phyloP scores from a whole-genome alignment of 2,797 vertebrate genomes.

The Silurus aristotelis region DNA sequence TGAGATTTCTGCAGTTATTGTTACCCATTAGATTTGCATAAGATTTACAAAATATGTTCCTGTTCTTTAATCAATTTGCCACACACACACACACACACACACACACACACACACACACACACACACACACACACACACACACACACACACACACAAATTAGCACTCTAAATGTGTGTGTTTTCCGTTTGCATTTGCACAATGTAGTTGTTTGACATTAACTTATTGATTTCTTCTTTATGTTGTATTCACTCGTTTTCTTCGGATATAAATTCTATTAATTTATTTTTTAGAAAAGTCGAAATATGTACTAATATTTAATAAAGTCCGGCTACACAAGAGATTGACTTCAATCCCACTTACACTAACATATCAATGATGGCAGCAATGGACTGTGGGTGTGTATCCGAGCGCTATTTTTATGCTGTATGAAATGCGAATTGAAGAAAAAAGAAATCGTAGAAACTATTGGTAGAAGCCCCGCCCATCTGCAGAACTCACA shows the following conservation, averaged over 20 bases:
- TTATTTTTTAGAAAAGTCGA: no score
- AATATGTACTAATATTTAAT: neutral
- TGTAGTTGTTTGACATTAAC: no score
- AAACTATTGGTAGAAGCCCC: neutral
- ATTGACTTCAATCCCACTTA: neutral
- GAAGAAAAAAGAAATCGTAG: neutral
- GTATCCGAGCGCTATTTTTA: no score
- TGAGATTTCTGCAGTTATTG: neutral
- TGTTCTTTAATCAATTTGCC: neutral
- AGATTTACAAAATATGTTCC: neutral
- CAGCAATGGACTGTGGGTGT: neutral
- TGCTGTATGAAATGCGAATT: neutral
- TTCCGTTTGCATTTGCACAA: no score
- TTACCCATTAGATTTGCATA: neutral
- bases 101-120: no score
- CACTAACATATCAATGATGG: neutral
- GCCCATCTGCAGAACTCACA: neutral
- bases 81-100: neutral
- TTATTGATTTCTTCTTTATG: no score
- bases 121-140: no score
- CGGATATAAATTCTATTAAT: neutral
- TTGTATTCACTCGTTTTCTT: no score
- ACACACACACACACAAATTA: no score
- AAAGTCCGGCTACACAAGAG: neutral
- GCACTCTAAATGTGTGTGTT: no score